Percentiles rank a stretch among this genome's conserved stretches.
Evolutionary conservation across 2,797 vertebrate species (phyloP).

Genomic region (Gymnothorax javanicus): DNA sequence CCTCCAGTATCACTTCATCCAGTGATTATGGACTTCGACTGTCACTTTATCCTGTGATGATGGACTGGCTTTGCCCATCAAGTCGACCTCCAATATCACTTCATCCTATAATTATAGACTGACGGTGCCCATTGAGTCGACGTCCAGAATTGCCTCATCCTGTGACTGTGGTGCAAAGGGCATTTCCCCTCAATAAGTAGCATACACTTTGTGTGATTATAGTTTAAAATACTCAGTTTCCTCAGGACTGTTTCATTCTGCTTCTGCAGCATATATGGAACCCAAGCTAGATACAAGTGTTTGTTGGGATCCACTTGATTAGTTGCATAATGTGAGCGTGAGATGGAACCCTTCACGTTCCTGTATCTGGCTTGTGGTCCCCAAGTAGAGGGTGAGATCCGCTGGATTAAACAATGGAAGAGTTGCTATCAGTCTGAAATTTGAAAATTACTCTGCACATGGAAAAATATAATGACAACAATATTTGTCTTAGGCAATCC

Average conservation of each 20-base stretch:
- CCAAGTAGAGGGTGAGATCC: too few species aligned
- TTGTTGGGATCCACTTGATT: too few species aligned
- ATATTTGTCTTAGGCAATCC: neutral
- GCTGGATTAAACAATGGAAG: too few species aligned
- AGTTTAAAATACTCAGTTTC: slow-evolving; percentile 19
- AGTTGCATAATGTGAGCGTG: too few species aligned
- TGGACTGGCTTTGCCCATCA: slow-evolving; percentile 18
- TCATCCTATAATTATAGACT: slow-evolving; percentile 28
- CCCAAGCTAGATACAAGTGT: too few species aligned
- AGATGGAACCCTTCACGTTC: too few species aligned
- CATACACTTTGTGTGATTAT: slow-evolving; percentile 1
- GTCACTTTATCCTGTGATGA: neutral
- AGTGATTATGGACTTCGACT: slow-evolving; percentile 30
- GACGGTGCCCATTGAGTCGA: too few species aligned
- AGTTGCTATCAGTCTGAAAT: neutral
- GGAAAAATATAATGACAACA: neutral
- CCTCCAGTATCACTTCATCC: neutral
- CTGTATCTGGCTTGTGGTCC: too few species aligned
- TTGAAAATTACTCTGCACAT: neutral
- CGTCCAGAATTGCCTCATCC: too few species aligned
- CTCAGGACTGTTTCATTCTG: neutral
- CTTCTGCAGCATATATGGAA: slow-evolving; percentile 27
- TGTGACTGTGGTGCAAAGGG: slow-evolving; percentile 32
- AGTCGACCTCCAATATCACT: slow-evolving; percentile 36
- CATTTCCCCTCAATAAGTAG: slow-evolving; percentile 21